Conservation (phyloP, 1,140 invertebrate genomes). For the Aplysia californica region DNA sequence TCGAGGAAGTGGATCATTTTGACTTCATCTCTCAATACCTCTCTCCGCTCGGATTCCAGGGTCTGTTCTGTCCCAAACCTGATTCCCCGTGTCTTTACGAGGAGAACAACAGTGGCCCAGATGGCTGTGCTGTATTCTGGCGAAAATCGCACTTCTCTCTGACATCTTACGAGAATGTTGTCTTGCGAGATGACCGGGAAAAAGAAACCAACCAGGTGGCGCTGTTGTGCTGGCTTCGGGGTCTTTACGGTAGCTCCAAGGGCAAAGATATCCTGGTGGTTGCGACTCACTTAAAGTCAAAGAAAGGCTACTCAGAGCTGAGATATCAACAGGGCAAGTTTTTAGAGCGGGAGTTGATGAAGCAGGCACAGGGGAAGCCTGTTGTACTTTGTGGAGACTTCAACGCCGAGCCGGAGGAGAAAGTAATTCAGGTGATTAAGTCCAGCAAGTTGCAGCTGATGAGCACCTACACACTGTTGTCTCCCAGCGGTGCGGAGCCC, state of each 20-base stretch:
- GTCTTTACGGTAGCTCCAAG: conserved; percentile 3
- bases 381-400: conserved; percentile 82
- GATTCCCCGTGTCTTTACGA: conserved; percentile 81
- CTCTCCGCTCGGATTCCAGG: conserved; percentile 75
- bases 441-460: conserved; percentile 48
- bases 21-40: conserved; percentile 76
- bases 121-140: conserved; percentile 85
- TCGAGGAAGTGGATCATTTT: conserved; percentile 85
- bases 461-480: conserved; percentile 63
- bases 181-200: conserved; percentile 79
- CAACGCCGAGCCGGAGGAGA: conserved; percentile 81
- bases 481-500: conserved; percentile 70
- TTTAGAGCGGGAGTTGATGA: conserved; percentile 74
- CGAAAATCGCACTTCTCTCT: conserved; percentile 75
- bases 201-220: conserved; percentile 80
- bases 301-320: conserved; percentile 70
- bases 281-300: conserved; percentile 83
- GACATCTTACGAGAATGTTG: conserved; percentile 72
- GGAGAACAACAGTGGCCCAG: conserved; percentile 80
- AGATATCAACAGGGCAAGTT: conserved; percentile 83
- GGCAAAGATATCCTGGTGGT: conserved; percentile 74
- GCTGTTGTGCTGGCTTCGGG: conserved; percentile 68
- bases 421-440: conserved; percentile 72
- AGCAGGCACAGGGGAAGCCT: conserved; percentile 66
- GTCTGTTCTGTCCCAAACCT: conserved; percentile 82